These are phyloP conservation scores for Pangasianodon hypophthalmus DNA, from an alignment of 2,113 vertebrate genomes.

Conservation along the genomic window DNA sequence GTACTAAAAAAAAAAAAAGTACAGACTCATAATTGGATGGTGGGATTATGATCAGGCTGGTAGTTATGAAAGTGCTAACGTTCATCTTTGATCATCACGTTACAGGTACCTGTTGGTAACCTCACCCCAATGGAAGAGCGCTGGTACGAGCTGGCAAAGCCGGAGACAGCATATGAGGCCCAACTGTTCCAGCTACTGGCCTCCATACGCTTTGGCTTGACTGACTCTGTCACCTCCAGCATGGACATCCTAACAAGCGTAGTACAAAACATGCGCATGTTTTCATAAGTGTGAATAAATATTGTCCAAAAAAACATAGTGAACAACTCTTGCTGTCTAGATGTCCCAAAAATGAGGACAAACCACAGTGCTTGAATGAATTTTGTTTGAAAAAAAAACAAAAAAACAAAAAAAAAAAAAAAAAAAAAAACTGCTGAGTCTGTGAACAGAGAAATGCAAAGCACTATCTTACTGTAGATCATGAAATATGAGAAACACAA, in stretches of 20 bases:
- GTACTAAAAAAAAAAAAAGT: neutral
- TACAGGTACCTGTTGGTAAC: conserved; percentile 41
- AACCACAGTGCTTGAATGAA: neutral
- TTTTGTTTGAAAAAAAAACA: neutral
- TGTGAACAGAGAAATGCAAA: neutral
- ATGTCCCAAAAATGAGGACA: neutral
- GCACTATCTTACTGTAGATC: neutral
- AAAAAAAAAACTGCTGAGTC: neutral
- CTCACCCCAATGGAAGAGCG: conserved; percentile 27
- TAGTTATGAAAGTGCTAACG: neutral
- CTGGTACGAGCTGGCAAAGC: conserved; percentile 25
- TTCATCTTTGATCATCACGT: neutral
- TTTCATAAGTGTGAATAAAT: conserved; percentile 20
- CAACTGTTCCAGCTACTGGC: conserved; percentile 39
- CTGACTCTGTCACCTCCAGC: neutral
- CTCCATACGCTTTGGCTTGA: conserved; percentile 32
- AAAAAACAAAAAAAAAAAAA: neutral
- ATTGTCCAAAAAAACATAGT: neutral
- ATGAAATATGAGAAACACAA: neutral
- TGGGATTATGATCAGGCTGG: neutral
- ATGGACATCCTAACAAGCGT: neutral
- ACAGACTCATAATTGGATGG: neutral
- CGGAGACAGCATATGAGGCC: conserved; percentile 29
- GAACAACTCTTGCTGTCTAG: neutral
- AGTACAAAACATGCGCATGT: neutral